Percentiles rank a stretch among this genome's conserved stretches.
phyloP scores from a whole-genome alignment of 2,888 invertebrate species.

The Caenorhabditis sp. region DNA sequence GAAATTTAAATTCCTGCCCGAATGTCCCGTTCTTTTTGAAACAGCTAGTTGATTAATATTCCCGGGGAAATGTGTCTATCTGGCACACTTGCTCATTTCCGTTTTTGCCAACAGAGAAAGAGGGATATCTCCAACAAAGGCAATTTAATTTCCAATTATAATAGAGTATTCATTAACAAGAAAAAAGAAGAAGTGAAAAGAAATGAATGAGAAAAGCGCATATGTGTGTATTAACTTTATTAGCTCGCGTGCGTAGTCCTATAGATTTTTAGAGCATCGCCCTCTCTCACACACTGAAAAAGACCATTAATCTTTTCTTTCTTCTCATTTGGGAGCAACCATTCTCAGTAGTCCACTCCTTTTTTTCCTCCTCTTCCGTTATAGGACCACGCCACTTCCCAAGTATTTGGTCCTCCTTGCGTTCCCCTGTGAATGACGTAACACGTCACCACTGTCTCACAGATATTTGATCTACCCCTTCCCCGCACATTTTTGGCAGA shows the following conservation, averaged over 20 bases:
- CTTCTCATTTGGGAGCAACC: no score
- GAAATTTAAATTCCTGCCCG: not conserved
- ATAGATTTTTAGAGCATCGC: not conserved
- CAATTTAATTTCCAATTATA: slow-evolving; percentile 44
- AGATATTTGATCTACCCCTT: no score
- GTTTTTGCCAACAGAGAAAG: not conserved
- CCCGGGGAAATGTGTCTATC: slow-evolving; percentile 9
- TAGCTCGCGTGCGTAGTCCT: slow-evolving; percentile 1
- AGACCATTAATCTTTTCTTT: not conserved
- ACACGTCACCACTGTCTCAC: no score
- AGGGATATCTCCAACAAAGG: not conserved
- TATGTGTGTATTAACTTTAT: not conserved
- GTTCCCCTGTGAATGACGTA: no score
- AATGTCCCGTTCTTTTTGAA: slow-evolving; percentile 2
- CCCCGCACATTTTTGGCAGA: no score
- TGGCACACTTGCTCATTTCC: slow-evolving; percentile 29
- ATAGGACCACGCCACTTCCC: not conserved
- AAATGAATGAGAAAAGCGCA: not conserved
- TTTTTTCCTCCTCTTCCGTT: not conserved
- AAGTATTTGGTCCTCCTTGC: not conserved
- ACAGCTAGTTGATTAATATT: slow-evolving; percentile 4
- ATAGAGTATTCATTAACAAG: slow-evolving; percentile 48
- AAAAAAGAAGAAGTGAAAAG: not conserved
- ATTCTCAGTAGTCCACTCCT: no score
- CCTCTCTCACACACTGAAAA: slow-evolving; percentile 3